Evolutionary conservation across 2,797 vertebrate species (phyloP), one percentile per base, ranked within the genome.

Genomic region (Cirrhinus mrigala): DNA sequence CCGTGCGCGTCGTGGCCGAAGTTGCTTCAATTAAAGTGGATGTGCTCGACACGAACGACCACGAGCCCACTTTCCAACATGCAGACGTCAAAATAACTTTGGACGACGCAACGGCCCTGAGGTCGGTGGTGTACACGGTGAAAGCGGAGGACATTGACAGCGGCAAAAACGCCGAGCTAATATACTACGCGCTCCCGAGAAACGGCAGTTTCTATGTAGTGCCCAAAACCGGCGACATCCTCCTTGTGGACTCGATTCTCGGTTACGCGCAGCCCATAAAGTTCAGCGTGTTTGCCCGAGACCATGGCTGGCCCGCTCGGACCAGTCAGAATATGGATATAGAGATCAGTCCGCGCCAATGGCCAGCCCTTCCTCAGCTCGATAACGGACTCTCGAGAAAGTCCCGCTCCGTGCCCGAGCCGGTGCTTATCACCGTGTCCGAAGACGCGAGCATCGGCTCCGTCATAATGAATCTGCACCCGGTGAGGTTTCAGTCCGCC

Each of bases 1-100:
- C 68, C 40, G 90, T 91, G 79, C 85, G 91, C 68, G 85, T 88
- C 5, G 88, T 92, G 22, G 88, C 90, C 87, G 82, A 93, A 90
- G 92, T 96, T 87, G 97, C 96, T 64, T 91, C 93, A 14, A 88
- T 97, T 71, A 94, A 94, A 82, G 94, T 97, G 87, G 95, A 96
- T 86, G 96, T 97, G 29, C 90, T 97, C 91, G 97, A 97, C 93
- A 96, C 95, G 64, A 97, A 97, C 92, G 97, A 97, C 94, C 95
- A 97, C 93, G 93, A 94, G 79, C 97, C 97, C 50, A 92, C 92
- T 40, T 97, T 97, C 88, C 87, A 86, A 14, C 87, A 89, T 33
- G 73, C 81, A 2, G 89, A 91, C 14, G 92, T 95, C 82, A 94
- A 88, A 68, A 93, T 97, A 78, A 94, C 90, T 81, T 90, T 97